Evolutionary conservation across 1,140 invertebrate species (phyloP), one percentile per base, ranked within the genome.

Genomic region (Drosophila orena): DNA sequence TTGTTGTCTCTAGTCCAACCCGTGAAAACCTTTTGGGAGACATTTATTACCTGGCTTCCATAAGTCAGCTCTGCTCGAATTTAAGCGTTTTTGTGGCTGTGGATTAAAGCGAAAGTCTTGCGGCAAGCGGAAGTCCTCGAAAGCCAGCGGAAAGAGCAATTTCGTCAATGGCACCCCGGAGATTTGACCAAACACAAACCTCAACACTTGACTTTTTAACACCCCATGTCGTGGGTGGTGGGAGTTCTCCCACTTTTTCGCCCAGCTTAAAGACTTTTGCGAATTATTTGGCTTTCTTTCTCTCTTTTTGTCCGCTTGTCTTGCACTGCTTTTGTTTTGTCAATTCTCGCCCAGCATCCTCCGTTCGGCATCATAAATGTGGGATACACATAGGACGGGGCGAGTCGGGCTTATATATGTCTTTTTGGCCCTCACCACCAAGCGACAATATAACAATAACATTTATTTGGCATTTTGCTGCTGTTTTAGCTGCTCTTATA

Each of bases 401-500:
- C 20, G 20, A 22, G 20, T 22, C 22, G 22, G 22, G 1, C 1
- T 6, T 70, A 11, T 61, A 40, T 46, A 46, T 46, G 47, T 72
- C 47, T 74, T 57, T 57, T 75, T 75, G 72, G 75, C 62, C 66
- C 83, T 76, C 84, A 84, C 84, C 84, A 88, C 84, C 72, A 77
- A 91, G 88, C 88, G 88, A 91, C 88, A 88, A 91, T 91, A 91
- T 91, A 91, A 91, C 88, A 89, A 91, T 91, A 91, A 91, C 88
- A 91, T 91, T 88, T 91, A 91, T 91, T 91, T 91, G 88, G 88
- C 88, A 91, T 91, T 91, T 91, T 91, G 88, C 89, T 83, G 77
- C 77, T 88, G 80, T 75, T 91, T 91, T 91, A 91, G 89, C 75
- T 91, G 89, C 81, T 91, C 80, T 91, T 91, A 91, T 91, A 91